phyloP scores from a whole-genome alignment of 2,888 invertebrate genomes.

The Ornithoptera alexandrae region DNA sequence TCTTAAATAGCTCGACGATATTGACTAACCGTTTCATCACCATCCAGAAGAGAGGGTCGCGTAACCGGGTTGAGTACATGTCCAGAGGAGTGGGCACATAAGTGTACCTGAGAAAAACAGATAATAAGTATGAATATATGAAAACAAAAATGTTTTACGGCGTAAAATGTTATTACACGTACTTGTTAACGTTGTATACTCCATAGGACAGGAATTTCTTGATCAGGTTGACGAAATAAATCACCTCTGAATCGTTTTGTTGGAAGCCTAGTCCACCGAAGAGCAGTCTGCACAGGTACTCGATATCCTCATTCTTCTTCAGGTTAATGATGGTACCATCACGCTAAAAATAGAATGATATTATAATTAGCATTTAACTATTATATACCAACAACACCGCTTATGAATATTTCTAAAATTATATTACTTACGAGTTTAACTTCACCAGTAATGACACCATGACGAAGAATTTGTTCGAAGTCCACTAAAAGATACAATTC shows the following conservation, averaged over 20 bases:
- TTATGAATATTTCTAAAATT: not conserved
- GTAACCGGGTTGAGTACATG: slow-evolving; percentile 82
- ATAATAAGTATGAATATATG: not conserved
- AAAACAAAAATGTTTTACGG: not conserved
- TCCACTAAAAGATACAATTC: slow-evolving; percentile 58
- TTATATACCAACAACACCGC: too few species aligned
- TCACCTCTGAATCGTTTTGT: slow-evolving; percentile 80
- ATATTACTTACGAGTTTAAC: slow-evolving; percentile 58
- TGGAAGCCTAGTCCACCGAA: slow-evolving; percentile 80
- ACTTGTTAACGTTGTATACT: slow-evolving; percentile 67
- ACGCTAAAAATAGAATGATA: slow-evolving; percentile 46
- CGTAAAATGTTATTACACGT: slow-evolving; percentile 32
- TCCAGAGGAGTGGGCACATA: slow-evolving; percentile 82
- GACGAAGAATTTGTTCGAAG: slow-evolving; percentile 75
- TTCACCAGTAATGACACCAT: slow-evolving; percentile 65
- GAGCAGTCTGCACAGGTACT: slow-evolving; percentile 83
- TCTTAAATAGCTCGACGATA: slow-evolving; percentile 81
- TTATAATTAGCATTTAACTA: too few species aligned
- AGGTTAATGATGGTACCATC: slow-evolving; percentile 82
- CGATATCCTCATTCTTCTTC: slow-evolving; percentile 83
- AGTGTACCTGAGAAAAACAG: slow-evolving; percentile 52
- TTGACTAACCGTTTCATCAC: slow-evolving; percentile 82
- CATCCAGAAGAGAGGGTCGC: slow-evolving; percentile 87
- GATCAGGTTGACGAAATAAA: slow-evolving; percentile 59
- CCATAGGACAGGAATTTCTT: slow-evolving; percentile 61